A percentile compares a stretch with the other conserved stretches of the same genome.
phyloP scores from a whole-genome alignment of 2,888 invertebrate species.

The Meganola albula region DNA sequence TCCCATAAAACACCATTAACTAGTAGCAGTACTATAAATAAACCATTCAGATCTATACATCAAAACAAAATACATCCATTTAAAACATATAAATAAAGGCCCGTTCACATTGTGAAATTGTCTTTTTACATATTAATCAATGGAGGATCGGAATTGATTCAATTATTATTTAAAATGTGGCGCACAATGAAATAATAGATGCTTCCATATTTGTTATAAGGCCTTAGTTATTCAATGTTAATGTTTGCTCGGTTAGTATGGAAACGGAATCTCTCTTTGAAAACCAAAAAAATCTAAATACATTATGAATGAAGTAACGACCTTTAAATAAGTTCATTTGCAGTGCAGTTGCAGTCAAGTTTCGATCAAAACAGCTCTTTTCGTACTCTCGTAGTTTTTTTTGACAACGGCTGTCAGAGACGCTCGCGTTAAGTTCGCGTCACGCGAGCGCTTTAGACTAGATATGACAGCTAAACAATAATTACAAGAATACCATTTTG shows the following conservation, averaged over 20 bases:
- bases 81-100: conserved; percentile 33
- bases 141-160: conserved; percentile 57
- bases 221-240: conserved; percentile 60
- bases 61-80: conserved; percentile 34
- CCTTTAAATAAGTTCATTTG: too few relatives aligned
- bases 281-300: too few relatives aligned
- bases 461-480: too few relatives aligned
- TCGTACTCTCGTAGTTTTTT: too few relatives aligned
- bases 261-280: conserved; percentile 27
- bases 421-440: too few relatives aligned
- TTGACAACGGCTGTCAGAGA: too few relatives aligned
- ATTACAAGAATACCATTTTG: too few relatives aligned
- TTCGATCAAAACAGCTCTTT: too few relatives aligned
- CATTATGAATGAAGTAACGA: too few relatives aligned
- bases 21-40: not conserved
- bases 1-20: not conserved
- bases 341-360: too few relatives aligned
- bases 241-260: conserved; percentile 34
- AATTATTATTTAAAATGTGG: conserved; percentile 71
- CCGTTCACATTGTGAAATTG: conserved; percentile 34
- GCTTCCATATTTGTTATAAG: conserved; percentile 67
- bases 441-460: too few relatives aligned
- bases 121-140: conserved; percentile 57
- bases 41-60: conserved; percentile 6
- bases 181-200: conserved; percentile 69